These are phyloP conservation scores for Ambastaia sidthimunki DNA, from an alignment of 2,797 vertebrate species.

Conservation along the genomic window DNA sequence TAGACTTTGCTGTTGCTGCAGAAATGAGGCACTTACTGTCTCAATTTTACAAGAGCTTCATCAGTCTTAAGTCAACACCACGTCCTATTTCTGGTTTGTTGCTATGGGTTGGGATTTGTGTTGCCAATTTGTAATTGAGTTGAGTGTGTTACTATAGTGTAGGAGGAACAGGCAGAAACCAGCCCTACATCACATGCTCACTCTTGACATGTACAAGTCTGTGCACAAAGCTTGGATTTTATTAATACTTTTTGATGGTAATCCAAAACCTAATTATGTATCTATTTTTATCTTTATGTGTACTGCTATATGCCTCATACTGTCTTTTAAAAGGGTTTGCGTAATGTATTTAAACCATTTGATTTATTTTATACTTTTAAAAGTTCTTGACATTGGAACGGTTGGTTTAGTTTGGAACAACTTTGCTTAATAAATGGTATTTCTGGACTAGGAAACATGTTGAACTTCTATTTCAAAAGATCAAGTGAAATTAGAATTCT, in stretches of 20 bases:
- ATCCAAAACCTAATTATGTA: slow-evolving; percentile 1
- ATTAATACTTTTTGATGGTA: slow-evolving; percentile 1
- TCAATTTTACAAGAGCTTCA: slow-evolving; percentile 44
- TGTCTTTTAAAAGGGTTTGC: not conserved
- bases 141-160: slow-evolving; percentile 35
- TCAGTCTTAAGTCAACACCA: slow-evolving; percentile 47
- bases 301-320: not conserved
- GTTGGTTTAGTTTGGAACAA: not conserved
- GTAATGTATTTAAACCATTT: not conserved
- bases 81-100: slow-evolving; percentile 43
- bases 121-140: slow-evolving; percentile 41
- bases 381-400: not conserved
- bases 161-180: slow-evolving; percentile 14
- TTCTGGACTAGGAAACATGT: not conserved
- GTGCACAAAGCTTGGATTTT: not conserved
- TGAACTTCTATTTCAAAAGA: slow-evolving; percentile 10
- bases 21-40: slow-evolving; percentile 42
- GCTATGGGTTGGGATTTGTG: slow-evolving; percentile 34
- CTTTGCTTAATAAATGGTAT: not conserved
- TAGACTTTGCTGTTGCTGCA: slow-evolving; percentile 44
- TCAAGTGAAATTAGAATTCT: not conserved
- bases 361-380: not conserved
- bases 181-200: not conserved
- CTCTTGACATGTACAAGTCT: not conserved
- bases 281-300: slow-evolving; percentile 10